Conservation (phyloP, 2,797 vertebrate species). For the Diceros bicornis region DNA sequence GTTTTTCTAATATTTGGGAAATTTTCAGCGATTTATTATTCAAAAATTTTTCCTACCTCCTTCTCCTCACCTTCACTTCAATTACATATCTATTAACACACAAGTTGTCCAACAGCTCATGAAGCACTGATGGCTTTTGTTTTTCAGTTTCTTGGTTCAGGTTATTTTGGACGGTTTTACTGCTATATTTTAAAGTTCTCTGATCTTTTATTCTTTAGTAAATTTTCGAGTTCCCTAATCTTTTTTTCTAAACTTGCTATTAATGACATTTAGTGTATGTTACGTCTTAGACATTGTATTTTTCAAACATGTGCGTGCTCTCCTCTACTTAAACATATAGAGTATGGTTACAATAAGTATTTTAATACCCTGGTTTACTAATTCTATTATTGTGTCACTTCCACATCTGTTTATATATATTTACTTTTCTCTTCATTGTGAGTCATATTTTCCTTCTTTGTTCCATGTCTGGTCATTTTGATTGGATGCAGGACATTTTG, state of each 20-base stretch:
- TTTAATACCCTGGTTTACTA: not conserved
- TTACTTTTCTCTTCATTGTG: not conserved
- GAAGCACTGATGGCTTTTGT: not conserved
- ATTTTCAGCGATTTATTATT: not conserved
- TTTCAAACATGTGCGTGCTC: not conserved
- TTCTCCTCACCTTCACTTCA: not conserved
- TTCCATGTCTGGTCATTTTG: not conserved
- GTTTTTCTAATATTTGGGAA: not conserved
- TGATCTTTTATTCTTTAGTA: not conserved
- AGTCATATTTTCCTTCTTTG: not conserved
- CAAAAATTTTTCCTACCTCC: not conserved
- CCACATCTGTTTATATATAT: too few species aligned
- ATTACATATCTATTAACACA: not conserved
- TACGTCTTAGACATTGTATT: not conserved
- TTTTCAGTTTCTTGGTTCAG: not conserved
- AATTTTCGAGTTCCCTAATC: not conserved
- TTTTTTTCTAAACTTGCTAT: not conserved
- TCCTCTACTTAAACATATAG: not conserved
- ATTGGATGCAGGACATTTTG: not conserved
- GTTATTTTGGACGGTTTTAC: not conserved
- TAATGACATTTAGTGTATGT: not conserved
- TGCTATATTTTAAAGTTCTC: not conserved
- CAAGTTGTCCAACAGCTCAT: not conserved
- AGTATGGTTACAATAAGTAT: not conserved
- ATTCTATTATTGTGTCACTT: not conserved